A percentile compares a stretch with the other conserved stretches of the same genome.
Conservation (phyloP, 2,113 vertebrate species). For the Oophaga pumilio region DNA sequence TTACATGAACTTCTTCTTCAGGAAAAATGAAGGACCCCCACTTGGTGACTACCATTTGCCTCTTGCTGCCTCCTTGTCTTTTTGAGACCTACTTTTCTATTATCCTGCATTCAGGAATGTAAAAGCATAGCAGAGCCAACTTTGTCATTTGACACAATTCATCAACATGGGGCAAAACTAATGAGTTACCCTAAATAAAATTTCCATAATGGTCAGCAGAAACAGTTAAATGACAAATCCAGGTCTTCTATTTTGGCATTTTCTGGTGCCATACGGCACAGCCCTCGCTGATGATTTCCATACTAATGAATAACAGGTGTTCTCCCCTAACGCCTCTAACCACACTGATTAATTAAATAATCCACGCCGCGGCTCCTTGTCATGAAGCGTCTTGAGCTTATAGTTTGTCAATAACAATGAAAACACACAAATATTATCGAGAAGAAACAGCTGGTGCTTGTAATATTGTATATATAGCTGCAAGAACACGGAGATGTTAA, state of each 20-base stretch:
- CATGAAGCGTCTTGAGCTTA: background rate
- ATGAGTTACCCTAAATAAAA: no score
- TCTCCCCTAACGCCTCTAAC: conserved; percentile 7
- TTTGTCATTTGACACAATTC: no score
- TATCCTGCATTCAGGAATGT: no score
- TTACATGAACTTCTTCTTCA: no score
- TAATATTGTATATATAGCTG: background rate
- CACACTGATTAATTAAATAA: conserved; percentile 1
- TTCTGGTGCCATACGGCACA: background rate
- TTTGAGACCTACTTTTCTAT: no score
- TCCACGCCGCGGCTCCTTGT: background rate
- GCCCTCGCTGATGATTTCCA: background rate
- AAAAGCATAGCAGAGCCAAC: no score
- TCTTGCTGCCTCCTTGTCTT: no score
- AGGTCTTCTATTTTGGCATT: background rate
- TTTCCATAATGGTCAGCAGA: background rate
- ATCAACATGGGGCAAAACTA: no score
- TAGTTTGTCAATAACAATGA: background rate
- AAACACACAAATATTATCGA: conserved; percentile 13
- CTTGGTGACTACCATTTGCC: no score
- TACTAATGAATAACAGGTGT: conserved; percentile 19
- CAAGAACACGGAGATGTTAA: background rate
- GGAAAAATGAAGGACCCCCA: no score
- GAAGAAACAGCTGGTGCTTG: background rate
- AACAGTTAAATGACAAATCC: background rate